Base-by-base conservation (phyloP, 2,888 invertebrate species). In the Brachylomia viminalis region DNA sequence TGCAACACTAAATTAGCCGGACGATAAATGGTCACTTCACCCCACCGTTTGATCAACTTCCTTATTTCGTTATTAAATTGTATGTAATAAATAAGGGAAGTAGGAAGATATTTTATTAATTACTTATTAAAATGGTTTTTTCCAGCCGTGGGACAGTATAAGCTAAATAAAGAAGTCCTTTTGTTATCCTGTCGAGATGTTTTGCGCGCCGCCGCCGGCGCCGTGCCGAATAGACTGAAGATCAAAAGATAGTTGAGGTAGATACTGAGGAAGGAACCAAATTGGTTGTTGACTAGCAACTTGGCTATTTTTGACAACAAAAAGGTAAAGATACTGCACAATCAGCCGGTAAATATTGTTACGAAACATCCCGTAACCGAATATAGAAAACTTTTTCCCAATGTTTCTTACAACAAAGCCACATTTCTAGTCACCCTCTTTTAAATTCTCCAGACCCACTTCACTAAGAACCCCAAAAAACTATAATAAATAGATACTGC, bases 391-490 rank as follows among this genome's bases (percentile, higher is more conserved):
- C 15, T 11, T 20, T 20, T 68, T 68, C 45, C 49, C 13, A 1
- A n/a, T 1, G n/a, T n/a, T 45, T 2, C 15, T 2, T 6, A 15
- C 38, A 52, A 74, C 49, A 75, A 75, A 30, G 1, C 15, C 7
- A 64, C 0, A 30, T 54, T 20, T 45, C 38, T 59, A 52, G 17
- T n/a, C 8, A 59, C 59, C 47, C 59, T 52, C 70, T 33, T 45
- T 61, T 47, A 79, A 59, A 49, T 52, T 79, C 56, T 15, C 30
- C 47, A 62, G 69, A 47, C n/a, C 1, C 47, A 71, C 58, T 85
- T 87, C 82, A 80, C 71, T 47, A 86, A 85, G 42, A 90, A 74
- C 66, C 75, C 85, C 86, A 85, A 90, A 89, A 90, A 89, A 77
- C 85, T 80, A 84, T 80, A 88, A 87, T 88, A 76, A 88, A 87